Evolutionary conservation across 1,140 invertebrate genomes (phyloP), one percentile per base, ranked within the genome.

Genomic region (Cyrtorhinus lividipennis): DNA sequence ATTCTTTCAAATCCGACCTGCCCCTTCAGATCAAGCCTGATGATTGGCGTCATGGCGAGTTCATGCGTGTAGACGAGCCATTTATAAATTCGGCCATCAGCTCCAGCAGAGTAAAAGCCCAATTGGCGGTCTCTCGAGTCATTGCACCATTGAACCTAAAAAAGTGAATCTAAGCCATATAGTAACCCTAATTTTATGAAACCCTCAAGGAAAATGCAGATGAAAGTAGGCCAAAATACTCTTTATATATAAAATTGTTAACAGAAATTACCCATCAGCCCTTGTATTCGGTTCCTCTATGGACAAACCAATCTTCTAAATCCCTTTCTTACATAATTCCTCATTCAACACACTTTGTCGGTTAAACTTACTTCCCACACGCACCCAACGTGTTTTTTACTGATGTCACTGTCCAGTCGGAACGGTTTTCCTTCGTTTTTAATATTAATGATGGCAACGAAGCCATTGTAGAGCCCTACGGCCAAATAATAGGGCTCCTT

Each of bases 41-140:
- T 63, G 24, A 63, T 18, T 5, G 27, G 62, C 12, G 62, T 27
- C 12, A 22, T n/a, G 20, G 46, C 13, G 10, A 63, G 56, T 25
- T 63, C 62, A n/a, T 63, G 44, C 22, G 27, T 24, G 2, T 57
- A 56, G 10, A 63, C 25, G 1, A 45, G 8, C 62, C 62, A 63
- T 44, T 63, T 63, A 56, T 30, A 63, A 23, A 63, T 63, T 18
- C 30, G 15, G 12, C 62, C 62, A 44, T 63, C 62, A 2, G 2
- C 12, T 20, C 53, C 53, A 1, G 56, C 62, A 1, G 62, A 63
- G 24, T 48, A 63, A 25, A 63, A 63, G 26, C 53, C 56, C 26
- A 63, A 18, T 24, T 63, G 26, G 20, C 62, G 53, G 23, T 63
- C 62, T 22, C 62, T 22, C 20, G 12, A 18, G 56, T 63, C 53